Evolutionary conservation across 2,888 invertebrate genomes (phyloP).

Genomic region (Ochropleura plecta): DNA sequence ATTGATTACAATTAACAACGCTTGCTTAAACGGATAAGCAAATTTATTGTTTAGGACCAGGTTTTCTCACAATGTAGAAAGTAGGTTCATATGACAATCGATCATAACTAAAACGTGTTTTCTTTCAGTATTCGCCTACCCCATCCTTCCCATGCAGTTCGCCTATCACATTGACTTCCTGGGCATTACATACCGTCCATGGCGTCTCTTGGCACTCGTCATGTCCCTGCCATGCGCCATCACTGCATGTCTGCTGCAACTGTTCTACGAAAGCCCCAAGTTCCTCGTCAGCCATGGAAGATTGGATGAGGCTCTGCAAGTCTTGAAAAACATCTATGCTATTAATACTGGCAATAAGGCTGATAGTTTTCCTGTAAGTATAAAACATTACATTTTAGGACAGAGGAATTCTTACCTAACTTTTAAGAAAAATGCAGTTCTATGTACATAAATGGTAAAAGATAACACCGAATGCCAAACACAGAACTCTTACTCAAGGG

Average conservation of each 20-base stretch:
- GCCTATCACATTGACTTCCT: slow-evolving; percentile 84
- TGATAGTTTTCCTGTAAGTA: slow-evolving; percentile 83
- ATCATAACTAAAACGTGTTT: not conserved
- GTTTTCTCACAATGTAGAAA: not conserved
- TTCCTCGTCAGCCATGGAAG: slow-evolving; percentile 92
- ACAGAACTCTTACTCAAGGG: slow-evolving; percentile 13
- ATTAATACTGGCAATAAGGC: slow-evolving; percentile 80
- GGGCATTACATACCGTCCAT: slow-evolving; percentile 92
- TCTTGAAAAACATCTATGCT: slow-evolving; percentile 82
- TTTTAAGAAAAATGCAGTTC: too few species aligned
- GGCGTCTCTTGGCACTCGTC: slow-evolving; percentile 93
- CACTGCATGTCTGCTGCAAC: slow-evolving; percentile 90
- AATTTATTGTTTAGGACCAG: not conserved
- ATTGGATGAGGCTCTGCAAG: slow-evolving; percentile 90
- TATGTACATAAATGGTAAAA: too few species aligned
- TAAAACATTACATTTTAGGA: too few species aligned
- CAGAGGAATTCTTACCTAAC: too few species aligned
- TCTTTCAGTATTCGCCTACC: slow-evolving; percentile 91
- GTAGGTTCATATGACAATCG: too few species aligned
- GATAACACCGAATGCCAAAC: not conserved
- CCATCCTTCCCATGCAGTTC: slow-evolving; percentile 92
- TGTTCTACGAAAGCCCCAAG: slow-evolving; percentile 95
- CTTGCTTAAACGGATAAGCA: too few species aligned
- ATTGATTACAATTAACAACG: too few species aligned
- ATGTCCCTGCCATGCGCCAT: slow-evolving; percentile 92